These are phyloP conservation scores for Calidris pygmaea DNA, from an alignment of 2,113 vertebrate genomes.

Conservation along the genomic window DNA sequence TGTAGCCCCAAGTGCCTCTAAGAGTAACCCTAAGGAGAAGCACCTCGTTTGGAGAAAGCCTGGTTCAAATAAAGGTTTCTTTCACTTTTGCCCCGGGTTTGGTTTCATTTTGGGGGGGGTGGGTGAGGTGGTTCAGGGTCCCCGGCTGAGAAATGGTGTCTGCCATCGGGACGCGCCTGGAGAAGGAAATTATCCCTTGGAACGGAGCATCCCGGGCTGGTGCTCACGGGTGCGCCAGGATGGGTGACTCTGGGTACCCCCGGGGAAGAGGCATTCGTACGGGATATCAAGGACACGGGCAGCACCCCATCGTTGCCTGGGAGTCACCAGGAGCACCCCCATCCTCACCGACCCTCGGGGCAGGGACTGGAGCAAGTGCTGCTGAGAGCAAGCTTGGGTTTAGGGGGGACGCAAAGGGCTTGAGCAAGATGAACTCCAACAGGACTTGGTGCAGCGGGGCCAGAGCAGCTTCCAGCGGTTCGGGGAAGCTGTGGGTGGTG, in stretches of 20 bases:
- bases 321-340: neutral
- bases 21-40: neutral
- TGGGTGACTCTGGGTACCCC: fast-evolving
- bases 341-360: fast-evolving
- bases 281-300: fast-evolving
- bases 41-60: fast-evolving
- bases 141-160: fast-evolving
- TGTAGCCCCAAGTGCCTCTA: neutral
- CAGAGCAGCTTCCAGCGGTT: neutral
- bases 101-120: fast-evolving
- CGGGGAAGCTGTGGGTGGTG: neutral
- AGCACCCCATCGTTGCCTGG: neutral
- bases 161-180: fast-evolving
- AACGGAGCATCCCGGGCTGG: neutral
- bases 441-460: fast-evolving
- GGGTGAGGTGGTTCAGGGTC: neutral
- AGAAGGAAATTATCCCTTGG: neutral
- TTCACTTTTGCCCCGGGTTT: neutral
- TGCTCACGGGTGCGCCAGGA: fast-evolving
- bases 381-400: neutral
- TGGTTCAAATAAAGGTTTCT: neutral
- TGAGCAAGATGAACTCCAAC: neutral
- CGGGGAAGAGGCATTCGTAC: fast-evolving
- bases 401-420: neutral
- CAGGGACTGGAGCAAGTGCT: neutral